phyloP scores from a whole-genome alignment of 2,888 invertebrate genomes.

The Serrognathus titanus region DNA sequence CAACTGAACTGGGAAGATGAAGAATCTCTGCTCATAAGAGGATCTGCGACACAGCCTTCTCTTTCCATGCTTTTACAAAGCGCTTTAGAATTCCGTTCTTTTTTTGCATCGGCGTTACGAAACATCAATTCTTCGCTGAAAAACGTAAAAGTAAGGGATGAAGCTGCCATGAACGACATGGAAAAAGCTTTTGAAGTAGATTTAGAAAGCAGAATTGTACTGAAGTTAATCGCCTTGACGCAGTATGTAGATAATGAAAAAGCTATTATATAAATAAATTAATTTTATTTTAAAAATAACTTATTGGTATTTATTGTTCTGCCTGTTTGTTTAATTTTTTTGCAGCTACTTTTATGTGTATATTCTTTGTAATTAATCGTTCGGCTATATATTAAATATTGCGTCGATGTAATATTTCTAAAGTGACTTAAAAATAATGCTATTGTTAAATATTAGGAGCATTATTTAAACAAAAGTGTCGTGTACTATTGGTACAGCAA shows the following conservation, averaged over 20 bases:
- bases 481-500: too few relatives aligned
- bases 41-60: conserved; percentile 41
- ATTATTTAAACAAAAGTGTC: too few relatives aligned
- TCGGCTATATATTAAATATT: too few relatives aligned
- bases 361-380: too few relatives aligned
- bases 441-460: too few relatives aligned
- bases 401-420: too few relatives aligned
- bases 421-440: too few relatives aligned
- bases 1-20: conserved; percentile 38
- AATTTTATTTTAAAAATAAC: background rate
- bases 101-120: conserved; percentile 32
- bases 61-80: conserved; percentile 36
- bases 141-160: conserved; percentile 31
- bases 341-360: too few relatives aligned
- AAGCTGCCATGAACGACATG: conserved; percentile 31
- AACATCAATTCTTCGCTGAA: conserved; percentile 34
- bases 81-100: conserved; percentile 35
- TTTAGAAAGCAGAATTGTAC: conserved; percentile 29
- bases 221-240: conserved; percentile 36
- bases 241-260: conserved; percentile 41
- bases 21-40: conserved; percentile 33
- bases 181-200: conserved; percentile 36
- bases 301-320: background rate
- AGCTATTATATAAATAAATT: conserved; percentile 19
- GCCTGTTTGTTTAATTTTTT: background rate